These are phyloP conservation scores for Scaptomyza parva DNA, from an alignment of 2,888 invertebrate genomes.

Conservation along the genomic window DNA sequence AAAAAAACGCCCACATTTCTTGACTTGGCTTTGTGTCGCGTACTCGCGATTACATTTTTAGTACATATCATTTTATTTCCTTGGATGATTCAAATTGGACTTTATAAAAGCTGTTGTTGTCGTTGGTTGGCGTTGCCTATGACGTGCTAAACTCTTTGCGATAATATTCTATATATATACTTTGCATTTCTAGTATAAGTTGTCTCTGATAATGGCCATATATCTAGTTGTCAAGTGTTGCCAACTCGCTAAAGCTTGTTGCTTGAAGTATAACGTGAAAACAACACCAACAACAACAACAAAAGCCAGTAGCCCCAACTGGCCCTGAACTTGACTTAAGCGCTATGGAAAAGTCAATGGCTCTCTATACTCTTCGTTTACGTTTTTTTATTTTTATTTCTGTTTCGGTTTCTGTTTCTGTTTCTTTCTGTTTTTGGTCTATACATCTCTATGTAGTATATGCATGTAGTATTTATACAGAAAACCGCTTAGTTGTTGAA, in stretches of 20 bases:
- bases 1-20: constrained; percentile 46
- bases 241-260: constrained; percentile 16
- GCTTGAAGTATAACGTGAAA: constrained; percentile 7
- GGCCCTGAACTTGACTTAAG: constrained; percentile 74
- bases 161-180: constrained; percentile 2
- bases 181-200: not conserved
- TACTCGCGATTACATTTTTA: not conserved
- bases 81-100: constrained; percentile 37
- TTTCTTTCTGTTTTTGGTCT: constrained; percentile 36
- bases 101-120: constrained; percentile 13
- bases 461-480: constrained; percentile 5
- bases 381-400: no score
- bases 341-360: constrained; percentile 52
- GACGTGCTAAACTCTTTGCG: constrained; percentile 16
- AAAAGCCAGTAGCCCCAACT: constrained; percentile 33
- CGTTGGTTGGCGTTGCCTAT: not conserved
- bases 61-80: constrained; percentile 32
- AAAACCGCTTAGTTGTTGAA: constrained; percentile 71
- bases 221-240: constrained; percentile 12
- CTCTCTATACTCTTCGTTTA: constrained; percentile 28
- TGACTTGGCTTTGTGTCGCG: constrained; percentile 6
- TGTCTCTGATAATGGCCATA: constrained; percentile 9
- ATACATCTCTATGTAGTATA: constrained; percentile 25
- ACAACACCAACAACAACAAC: constrained; percentile 2
- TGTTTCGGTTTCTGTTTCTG: no score